A percentile compares a stretch with the other conserved stretches of the same genome.
Conservation (phyloP, 2,797 vertebrate genomes). For the Balearica regulorum region DNA sequence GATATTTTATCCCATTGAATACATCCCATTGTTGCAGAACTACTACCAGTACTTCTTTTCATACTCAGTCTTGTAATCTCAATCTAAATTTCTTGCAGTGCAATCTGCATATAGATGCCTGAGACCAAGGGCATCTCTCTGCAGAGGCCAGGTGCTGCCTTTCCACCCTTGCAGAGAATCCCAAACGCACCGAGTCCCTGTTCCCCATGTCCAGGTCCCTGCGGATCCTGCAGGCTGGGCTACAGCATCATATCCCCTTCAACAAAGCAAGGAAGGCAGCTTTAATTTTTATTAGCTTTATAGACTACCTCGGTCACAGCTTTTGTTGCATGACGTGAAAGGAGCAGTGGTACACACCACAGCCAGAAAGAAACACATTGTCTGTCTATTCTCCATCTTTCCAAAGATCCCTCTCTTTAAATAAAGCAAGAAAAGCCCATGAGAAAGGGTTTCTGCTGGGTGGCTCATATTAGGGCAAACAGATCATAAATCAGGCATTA, state of each 20-base stretch:
- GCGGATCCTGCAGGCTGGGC: no score
- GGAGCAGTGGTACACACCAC: background rate
- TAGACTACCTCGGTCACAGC: background rate
- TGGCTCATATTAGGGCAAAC: background rate
- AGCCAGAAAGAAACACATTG: background rate
- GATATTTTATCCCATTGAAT: background rate
- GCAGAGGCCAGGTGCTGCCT: no score
- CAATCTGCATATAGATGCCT: rapidly evolving
- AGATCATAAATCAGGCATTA: background rate
- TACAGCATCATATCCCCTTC: background rate
- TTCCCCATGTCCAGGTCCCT: rapidly evolving
- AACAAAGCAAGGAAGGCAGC: background rate
- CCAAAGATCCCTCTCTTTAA: background rate
- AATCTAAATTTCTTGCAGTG: background rate
- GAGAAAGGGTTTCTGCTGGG: background rate
- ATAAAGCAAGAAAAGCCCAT: background rate
- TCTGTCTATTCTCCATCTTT: background rate
- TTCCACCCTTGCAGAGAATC: background rate
- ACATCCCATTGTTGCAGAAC: background rate
- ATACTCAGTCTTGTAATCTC: background rate
- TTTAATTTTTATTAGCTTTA: background rate
- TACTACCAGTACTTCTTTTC: background rate
- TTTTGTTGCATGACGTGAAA: background rate
- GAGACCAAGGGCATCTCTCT: background rate
- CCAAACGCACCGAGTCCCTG: rapidly evolving